Conservation (phyloP, 2,888 invertebrate genomes). For the Plebejus anna region DNA sequence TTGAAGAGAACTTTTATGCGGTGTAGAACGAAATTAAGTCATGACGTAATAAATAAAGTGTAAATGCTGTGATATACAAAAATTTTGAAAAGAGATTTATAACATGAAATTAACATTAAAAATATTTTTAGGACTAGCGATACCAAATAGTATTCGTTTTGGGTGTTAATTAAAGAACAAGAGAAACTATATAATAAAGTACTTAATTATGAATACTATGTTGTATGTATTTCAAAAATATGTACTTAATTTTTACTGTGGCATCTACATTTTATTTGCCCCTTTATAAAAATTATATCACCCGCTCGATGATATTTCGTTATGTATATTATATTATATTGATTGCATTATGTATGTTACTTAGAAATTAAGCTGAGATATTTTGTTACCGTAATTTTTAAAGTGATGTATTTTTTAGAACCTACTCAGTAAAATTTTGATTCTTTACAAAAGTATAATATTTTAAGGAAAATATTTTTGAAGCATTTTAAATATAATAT, state of each 20-base stretch:
- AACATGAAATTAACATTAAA: constrained; percentile 18
- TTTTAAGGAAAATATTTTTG: background rate
- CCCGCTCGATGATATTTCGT: background rate
- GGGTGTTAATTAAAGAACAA: background rate
- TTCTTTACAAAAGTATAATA: background rate
- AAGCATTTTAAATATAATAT: background rate
- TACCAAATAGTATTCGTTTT: constrained; percentile 34
- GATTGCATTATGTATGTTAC: constrained; percentile 7
- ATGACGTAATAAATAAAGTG: constrained; percentile 7
- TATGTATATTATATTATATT: background rate
- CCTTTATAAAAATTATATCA: background rate
- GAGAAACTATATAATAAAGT: background rate
- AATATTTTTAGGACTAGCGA: constrained; percentile 33
- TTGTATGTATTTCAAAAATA: background rate
- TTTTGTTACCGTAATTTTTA: background rate
- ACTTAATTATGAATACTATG: background rate
- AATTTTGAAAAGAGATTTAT: constrained; percentile 25
- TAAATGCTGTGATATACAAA: constrained; percentile 12
- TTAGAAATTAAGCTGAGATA: constrained; percentile 1
- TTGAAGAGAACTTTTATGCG: background rate
- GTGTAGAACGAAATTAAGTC: constrained; percentile 23
- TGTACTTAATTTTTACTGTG: constrained; percentile 4
- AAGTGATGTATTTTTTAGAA: background rate
- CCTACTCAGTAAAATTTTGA: background rate
- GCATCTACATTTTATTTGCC: background rate